These are phyloP conservation scores for Procavia capensis DNA, from an alignment of 2,113 vertebrate genomes.

Conservation along the genomic window DNA sequence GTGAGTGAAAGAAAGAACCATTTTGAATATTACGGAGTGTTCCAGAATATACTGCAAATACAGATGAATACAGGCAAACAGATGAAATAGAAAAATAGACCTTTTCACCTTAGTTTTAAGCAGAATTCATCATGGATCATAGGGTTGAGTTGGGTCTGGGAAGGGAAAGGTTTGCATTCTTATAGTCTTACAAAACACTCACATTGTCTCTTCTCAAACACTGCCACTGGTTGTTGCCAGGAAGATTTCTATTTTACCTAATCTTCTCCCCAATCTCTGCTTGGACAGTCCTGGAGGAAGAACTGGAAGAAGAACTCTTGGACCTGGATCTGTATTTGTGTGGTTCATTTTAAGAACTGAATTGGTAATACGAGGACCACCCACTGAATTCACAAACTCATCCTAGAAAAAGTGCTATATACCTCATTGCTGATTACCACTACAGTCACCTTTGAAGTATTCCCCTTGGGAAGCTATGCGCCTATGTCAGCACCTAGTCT, in stretches of 20 bases:
- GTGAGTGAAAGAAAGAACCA: neutral
- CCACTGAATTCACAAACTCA: no score
- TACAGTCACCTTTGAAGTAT: no score
- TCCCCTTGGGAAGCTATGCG: no score
- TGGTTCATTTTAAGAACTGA: conserved; percentile 19
- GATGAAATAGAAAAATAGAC: neutral
- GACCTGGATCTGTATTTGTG: neutral
- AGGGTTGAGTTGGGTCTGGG: neutral
- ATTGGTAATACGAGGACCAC: neutral
- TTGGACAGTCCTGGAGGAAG: neutral
- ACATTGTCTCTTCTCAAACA: conserved; percentile 39
- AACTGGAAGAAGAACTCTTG: neutral
- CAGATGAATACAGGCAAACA: neutral
- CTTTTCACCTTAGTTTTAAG: conserved; percentile 16
- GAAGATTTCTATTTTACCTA: conserved; percentile 20
- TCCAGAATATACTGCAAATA: conserved; percentile 11
- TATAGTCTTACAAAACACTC: neutral
- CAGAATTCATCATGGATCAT: neutral
- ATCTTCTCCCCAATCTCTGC: neutral
- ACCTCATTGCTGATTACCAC: no score
- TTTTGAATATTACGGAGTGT: neutral
- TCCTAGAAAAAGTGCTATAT: no score
- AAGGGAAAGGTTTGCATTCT: neutral
- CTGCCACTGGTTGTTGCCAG: neutral
- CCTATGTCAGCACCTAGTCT: no score